Evolutionary conservation across 1,140 invertebrate genomes (phyloP), one percentile per base, ranked within the genome.

Genomic region (Panulirus ornatus): DNA sequence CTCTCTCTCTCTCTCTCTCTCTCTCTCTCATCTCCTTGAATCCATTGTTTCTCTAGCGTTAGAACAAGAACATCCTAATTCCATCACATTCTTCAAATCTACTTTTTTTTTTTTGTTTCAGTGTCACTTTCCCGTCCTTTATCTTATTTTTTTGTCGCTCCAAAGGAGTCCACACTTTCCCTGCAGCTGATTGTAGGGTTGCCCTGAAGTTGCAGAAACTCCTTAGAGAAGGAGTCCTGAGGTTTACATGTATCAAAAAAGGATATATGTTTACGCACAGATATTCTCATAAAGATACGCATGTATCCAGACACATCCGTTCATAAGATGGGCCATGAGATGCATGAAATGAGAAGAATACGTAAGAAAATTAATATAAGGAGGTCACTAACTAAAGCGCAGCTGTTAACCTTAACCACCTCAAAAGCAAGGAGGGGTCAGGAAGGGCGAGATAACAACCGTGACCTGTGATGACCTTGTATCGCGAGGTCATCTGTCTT

Each of bases 271-370:
- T 73, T 70, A 84, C 44, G 44, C 44, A 71, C 44, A 76, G 27
- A 54, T 47, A 76, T 76, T 76, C n/a, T 76, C 38, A 86, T 22
- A 75, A 30, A 85, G 27, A 73, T 51, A 73, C 22, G 51, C 30
- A 85, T 36, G 47, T 76, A 85, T 47, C 73, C 51, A 76, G 51
- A 86, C 38, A 75, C 34, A 86, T 47, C 30, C 36, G 76, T 38
- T 54, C 16, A 76, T 34, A 36, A 51, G 34, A 36, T 19, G 22
- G 47, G n/a, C 3, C 27, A 81, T 47, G 27, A 36, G 14, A 73
- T 30, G 30, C 22, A 73, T 30, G 30, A 14, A 73, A 22, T 9
- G 14, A 76, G 8, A 76, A 9, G 36, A 36, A 30, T 16, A 73
- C 70, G 34, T 34, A 73, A 14, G 34, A 22, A 58, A 58, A 58